A percentile compares a stretch with the other conserved stretches of the same genome.
phyloP scores from a whole-genome alignment of 2,797 vertebrate genomes.

The Lacerta agilis region DNA sequence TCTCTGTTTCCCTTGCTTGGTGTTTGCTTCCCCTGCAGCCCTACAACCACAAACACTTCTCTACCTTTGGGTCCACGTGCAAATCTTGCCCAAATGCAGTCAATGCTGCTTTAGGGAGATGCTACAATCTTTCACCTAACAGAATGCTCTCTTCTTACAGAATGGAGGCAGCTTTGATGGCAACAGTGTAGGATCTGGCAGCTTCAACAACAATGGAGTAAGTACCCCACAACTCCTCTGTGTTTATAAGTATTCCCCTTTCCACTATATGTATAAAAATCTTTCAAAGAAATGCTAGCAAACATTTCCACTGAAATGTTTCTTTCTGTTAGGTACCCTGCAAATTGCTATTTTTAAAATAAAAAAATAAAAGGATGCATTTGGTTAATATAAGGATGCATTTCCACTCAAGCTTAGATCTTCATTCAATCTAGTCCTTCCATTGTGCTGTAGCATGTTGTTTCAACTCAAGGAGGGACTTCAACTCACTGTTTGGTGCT shows the following conservation, averaged over 20 bases:
- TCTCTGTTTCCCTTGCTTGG: background rate
- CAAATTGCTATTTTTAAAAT: background rate
- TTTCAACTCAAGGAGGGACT: too few species aligned
- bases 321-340: background rate
- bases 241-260: background rate
- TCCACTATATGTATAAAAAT: background rate
- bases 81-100: too few species aligned
- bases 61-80: too few species aligned
- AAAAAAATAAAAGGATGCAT: background rate
- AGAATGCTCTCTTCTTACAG: background rate
- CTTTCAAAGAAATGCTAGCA: background rate
- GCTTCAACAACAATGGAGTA: conserved; percentile 30
- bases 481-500: too few species aligned
- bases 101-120: too few species aligned
- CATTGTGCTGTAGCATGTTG: too few species aligned
- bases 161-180: background rate
- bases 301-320: background rate
- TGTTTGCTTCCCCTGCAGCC: background rate
- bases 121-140: background rate
- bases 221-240: background rate
- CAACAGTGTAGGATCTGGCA: background rate
- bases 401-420: background rate
- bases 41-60: too few species aligned
- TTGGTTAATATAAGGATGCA: background rate
- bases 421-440: background rate